Evolutionary conservation across 2,888 invertebrate genomes (phyloP), one percentile per base, ranked within the genome.

Genomic region (Stramonita haemastoma): DNA sequence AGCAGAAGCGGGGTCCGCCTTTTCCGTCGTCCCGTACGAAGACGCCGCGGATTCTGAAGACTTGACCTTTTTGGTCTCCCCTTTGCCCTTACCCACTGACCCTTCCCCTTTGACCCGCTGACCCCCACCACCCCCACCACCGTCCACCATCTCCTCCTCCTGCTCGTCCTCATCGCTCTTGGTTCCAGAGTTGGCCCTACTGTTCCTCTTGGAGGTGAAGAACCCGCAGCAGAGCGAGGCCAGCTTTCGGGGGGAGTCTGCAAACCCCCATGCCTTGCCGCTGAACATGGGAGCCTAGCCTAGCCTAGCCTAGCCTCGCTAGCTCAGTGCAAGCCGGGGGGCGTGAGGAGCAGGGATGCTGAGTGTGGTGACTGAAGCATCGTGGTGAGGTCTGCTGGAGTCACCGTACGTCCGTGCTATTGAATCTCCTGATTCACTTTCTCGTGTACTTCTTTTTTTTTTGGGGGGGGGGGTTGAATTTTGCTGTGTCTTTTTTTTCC

Each of bases 231-330:
- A 70, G 15, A 89, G 84, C 77, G 89, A 88, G 83, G 89, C 87
- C 32, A 79, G 32, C 46, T 84, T 90, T n/a, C 87, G 77, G 0
- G 73, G 79, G 32, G 90, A 77, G 87, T 90, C 89, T 84, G 83
- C 89, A 1, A 85, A 89, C 60, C 83, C 85, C 19, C 81, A 84
- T 8, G 89, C 13, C 34, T 90, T 90, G 84, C 85, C 87, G 56
- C 87, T 89, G 79, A 90, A 90, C 90, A 90, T 81, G 46, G n/a
- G n/a, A n/a, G 73, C n/a, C n/a, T n/a, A n/a, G n/a, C n/a, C n/a
- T n/a, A n/a, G n/a, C n/a, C n/a, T n/a, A n/a, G n/a, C n/a, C n/a
- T n/a, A n/a, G n/a, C n/a, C n/a, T n/a, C 26, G n/a, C 22, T 60
- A 15, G 60, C 60, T 46, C 46, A 46, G 46, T 46, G 46, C 2